Percentiles rank a stretch among this genome's conserved stretches.
Evolutionary conservation across 1,140 invertebrate genomes (phyloP).

Genomic region (Drosophila virilis): DNA sequence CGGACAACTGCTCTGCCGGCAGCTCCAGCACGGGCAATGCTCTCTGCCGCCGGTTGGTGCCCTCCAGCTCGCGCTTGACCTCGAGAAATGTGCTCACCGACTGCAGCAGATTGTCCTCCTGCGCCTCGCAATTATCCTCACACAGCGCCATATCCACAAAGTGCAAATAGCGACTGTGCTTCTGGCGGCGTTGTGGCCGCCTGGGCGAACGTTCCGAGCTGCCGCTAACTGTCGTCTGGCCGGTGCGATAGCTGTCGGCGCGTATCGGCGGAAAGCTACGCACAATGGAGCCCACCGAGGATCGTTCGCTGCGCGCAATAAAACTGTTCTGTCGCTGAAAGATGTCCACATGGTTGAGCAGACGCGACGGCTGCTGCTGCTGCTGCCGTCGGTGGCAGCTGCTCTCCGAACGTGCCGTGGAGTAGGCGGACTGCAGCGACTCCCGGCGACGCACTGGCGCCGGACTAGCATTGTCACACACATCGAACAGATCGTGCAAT

Average conservation of each 20-base stretch:
- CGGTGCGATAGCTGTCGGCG: slow-evolving; percentile 63
- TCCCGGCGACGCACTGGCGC: slow-evolving; percentile 53
- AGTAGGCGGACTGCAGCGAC: slow-evolving; percentile 64
- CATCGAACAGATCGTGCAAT: slow-evolving; percentile 76
- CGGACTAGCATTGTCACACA: slow-evolving; percentile 12
- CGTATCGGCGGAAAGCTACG: slow-evolving; percentile 73
- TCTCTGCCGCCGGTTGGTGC: slow-evolving; percentile 33
- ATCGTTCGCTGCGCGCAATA: slow-evolving; percentile 67
- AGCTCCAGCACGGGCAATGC: slow-evolving; percentile 40
- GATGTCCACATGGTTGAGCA: slow-evolving; percentile 72
- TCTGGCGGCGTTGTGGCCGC: slow-evolving; percentile 41
- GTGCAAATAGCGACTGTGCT: slow-evolving; percentile 64
- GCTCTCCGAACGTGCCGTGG: slow-evolving; percentile 68
- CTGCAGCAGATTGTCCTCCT: slow-evolving; percentile 78
- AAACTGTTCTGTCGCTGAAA: slow-evolving; percentile 80
- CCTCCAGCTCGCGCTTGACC: slow-evolving; percentile 75
- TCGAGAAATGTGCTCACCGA: slow-evolving; percentile 76
- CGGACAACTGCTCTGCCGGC: neutral
- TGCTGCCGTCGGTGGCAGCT: slow-evolving; percentile 49
- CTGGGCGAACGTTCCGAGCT: slow-evolving; percentile 46
- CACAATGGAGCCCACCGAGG: slow-evolving; percentile 78
- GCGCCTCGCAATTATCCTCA: slow-evolving; percentile 56
- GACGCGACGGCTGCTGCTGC: slow-evolving; percentile 31
- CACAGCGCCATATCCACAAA: slow-evolving; percentile 72
- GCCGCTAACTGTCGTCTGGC: slow-evolving; percentile 50